Conservation (phyloP, 2,888 invertebrate species). For the Mythimna lalbum region DNA sequence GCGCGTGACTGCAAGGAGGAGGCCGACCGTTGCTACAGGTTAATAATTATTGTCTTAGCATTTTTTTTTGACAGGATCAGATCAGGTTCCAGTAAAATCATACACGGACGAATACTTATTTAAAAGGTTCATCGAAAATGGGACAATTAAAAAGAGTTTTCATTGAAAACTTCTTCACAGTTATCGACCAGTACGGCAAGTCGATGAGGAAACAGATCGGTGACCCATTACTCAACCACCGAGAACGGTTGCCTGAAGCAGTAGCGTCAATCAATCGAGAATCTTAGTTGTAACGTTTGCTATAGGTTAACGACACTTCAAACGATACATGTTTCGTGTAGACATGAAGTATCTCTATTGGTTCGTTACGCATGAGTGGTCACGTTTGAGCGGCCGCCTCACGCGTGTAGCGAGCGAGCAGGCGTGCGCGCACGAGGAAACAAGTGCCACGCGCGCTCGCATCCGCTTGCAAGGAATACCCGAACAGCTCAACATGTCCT, state of each 20-base stretch:
- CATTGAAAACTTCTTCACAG: neutral
- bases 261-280: constrained; percentile 31
- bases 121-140: neutral
- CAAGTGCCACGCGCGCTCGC: constrained; percentile 50
- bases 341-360: constrained; percentile 51
- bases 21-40: constrained; percentile 96
- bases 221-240: constrained; percentile 30
- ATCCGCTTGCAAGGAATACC: constrained; percentile 34
- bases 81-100: neutral
- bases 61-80: neutral
- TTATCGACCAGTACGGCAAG: neutral
- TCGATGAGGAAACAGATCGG: constrained; percentile 17
- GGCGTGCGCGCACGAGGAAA: constrained; percentile 46
- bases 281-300: constrained; percentile 28
- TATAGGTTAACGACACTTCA: constrained; percentile 57
- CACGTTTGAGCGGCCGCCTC: constrained; percentile 48
- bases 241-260: constrained; percentile 9
- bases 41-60: neutral
- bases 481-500: constrained; percentile 4
- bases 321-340: constrained; percentile 53
- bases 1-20: constrained; percentile 98
- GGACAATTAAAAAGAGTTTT: neutral
- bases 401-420: constrained; percentile 21
- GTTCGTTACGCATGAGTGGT: constrained; percentile 60
- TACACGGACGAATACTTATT: neutral